phyloP scores from a whole-genome alignment of 2,797 vertebrate genomes.

The Micromesistius poutassou region DNA sequence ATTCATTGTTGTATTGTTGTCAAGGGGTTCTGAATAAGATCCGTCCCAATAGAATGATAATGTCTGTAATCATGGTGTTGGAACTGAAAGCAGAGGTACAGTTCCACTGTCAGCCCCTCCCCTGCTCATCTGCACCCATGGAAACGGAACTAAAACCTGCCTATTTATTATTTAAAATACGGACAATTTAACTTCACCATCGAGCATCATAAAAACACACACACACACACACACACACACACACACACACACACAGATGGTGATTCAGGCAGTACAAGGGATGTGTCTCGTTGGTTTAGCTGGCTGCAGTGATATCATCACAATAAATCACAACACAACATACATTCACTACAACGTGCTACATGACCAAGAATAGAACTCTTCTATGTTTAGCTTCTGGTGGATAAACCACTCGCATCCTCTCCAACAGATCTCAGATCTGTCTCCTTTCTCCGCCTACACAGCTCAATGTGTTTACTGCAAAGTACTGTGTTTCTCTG shows the following conservation, averaged over 20 bases:
- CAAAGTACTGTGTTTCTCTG: background rate
- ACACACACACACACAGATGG: conserved; percentile 1
- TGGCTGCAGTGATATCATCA: background rate
- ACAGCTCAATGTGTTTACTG: background rate
- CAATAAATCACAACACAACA: background rate
- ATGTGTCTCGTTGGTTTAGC: background rate
- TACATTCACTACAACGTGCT: too few species aligned
- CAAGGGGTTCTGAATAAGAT: background rate
- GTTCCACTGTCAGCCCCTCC: background rate
- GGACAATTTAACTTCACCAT: background rate
- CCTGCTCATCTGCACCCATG: background rate
- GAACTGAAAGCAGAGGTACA: background rate
- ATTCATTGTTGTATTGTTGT: too few species aligned
- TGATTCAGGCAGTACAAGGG: background rate
- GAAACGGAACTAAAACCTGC: background rate
- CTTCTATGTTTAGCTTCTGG: background rate
- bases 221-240: conserved; percentile 6
- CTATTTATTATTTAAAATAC: background rate
- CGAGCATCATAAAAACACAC: background rate
- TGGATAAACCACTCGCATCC: background rate
- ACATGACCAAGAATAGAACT: background rate
- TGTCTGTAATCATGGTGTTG: background rate
- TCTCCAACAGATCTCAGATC: background rate
- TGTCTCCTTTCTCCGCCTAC: background rate
- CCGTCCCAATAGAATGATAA: background rate